Conservation (phyloP, 2,888 invertebrate genomes). For the Tubulanus polymorphus region DNA sequence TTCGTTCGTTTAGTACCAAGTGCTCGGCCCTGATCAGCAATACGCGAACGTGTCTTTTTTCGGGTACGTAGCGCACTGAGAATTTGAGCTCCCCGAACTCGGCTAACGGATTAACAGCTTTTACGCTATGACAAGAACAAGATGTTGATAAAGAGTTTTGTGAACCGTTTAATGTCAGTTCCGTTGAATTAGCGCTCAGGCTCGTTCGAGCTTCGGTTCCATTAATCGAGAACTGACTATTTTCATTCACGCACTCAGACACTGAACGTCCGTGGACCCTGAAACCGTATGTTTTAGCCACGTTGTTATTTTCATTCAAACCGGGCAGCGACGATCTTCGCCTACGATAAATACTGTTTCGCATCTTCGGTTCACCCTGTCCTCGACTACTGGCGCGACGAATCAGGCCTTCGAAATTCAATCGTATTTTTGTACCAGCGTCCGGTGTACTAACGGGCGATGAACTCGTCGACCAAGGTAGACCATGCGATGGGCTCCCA, state of each 20-base stretch:
- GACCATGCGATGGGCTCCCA: conserved; percentile 8
- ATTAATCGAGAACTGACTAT: conserved; percentile 13
- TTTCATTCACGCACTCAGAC: conserved; percentile 25
- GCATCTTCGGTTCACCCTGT: conserved; percentile 20
- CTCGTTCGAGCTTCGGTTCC: too few species aligned
- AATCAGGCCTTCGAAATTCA: too few species aligned
- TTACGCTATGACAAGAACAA: not conserved
- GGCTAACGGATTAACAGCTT: conserved; percentile 16
- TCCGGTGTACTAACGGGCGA: conserved; percentile 7
- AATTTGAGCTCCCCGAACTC: conserved; percentile 45
- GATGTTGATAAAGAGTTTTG: not conserved
- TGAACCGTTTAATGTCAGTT: conserved; percentile 6
- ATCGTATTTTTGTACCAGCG: too few species aligned
- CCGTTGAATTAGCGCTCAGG: conserved; percentile 16
- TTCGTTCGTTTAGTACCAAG: conserved; percentile 46
- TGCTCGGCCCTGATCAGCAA: conserved; percentile 42
- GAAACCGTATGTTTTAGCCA: not conserved
- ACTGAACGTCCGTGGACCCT: conserved; percentile 9
- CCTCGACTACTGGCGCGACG: not conserved
- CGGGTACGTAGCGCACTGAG: conserved; percentile 52
- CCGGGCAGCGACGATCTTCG: conserved; percentile 34
- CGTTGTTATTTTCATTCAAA: conserved; percentile 5
- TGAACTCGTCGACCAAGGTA: conserved; percentile 15
- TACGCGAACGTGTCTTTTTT: conserved; percentile 52
- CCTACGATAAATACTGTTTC: conserved; percentile 29